Base-by-base conservation (phyloP, 2,888 invertebrate species). In the Drosophila sordidula region DNA sequence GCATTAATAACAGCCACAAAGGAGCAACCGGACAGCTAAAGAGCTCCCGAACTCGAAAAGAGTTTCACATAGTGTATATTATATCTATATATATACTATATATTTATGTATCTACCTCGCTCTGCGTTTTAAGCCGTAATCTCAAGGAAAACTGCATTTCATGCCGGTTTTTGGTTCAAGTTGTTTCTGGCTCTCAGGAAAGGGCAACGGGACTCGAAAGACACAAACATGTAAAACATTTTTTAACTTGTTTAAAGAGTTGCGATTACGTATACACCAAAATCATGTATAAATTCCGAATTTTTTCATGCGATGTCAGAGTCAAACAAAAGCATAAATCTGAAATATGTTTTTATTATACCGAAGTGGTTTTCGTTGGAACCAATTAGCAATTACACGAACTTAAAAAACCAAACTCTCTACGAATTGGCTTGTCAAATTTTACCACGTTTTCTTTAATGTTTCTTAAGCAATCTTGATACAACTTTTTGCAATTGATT, bases 101-200 rank as follows among this genome's bases (percentile, higher is more conserved):
- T 32, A 32, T 32, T 4, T 32, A 51, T 34, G 55, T 77, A 62
- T 75, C 56, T 44, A 2, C 38, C 11, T 45, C 34, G 44, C 25
- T 64, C 45, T 39, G 63, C 63, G 63, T 68, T 57, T 69, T 29
- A 36, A 66, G 70, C 62, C 63, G 62, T 76, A 75, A 65, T 59
- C 84, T 77, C 83, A 88, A 83, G 89, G 83, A 83, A 77, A 83
- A 83, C 83, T 41, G 52, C 78, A 71, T 86, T 74, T 70, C 45
- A 42, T 36, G 51, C 54, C 18, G 34, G 68, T 52, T 73, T 61
- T 42, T 5, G 11, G 25, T 18, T 34, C 6, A 6, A 62, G 18
- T 46, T 25, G 46, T 16, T 6, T 38, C 14, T 38, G 11, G 6
- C 4, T 25, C 14, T 14, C 50, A 47, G 39, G 36, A 72, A 49